These are phyloP conservation scores for Ophiothrix spiculata DNA, from an alignment of 35 echinoderm and acorn worm species.

Conservation along the genomic window DNA sequence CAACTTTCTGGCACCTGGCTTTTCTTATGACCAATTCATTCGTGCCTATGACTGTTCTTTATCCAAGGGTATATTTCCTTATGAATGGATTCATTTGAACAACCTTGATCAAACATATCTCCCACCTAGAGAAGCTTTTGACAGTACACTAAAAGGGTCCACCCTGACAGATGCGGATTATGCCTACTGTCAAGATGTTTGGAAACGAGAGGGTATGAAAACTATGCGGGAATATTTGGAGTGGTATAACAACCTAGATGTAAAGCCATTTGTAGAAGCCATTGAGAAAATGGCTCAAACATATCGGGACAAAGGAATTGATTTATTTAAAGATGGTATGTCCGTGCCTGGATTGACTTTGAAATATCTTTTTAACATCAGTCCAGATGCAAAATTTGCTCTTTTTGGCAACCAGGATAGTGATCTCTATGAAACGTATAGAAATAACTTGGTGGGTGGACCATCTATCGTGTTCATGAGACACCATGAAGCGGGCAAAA, in stretches of 20 bases:
- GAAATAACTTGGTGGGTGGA: constrained; percentile 18
- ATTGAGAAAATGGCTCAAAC: constrained; percentile 41
- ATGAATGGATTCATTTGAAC: constrained; percentile 34
- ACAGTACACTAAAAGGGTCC: not conserved
- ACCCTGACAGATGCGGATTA: constrained; percentile 12
- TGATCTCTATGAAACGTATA: constrained; percentile 5
- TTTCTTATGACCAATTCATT: constrained; percentile 28
- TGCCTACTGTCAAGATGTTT: constrained; percentile 27
- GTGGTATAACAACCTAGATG: constrained; percentile 56
- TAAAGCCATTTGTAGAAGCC: constrained; percentile 46
- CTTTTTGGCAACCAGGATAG: not conserved
- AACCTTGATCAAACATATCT: constrained; percentile 12
- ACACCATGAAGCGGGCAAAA: not conserved
- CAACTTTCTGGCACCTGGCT: constrained; percentile 32
- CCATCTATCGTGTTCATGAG: constrained; percentile 14
- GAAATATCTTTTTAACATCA: constrained; percentile 24
- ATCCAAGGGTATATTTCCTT: constrained; percentile 20
- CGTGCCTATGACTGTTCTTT: constrained; percentile 20
- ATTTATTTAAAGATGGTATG: constrained; percentile 53
- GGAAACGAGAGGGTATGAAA: constrained; percentile 26
- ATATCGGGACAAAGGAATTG: constrained; percentile 32
- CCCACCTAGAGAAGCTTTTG: constrained; percentile 31
- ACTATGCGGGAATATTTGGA: constrained; percentile 40
- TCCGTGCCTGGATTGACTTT: constrained; percentile 42
- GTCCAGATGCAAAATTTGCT: constrained; percentile 19